Base-by-base conservation (phyloP, 2,888 invertebrate species). In the Lasioglossum marginatum region DNA sequence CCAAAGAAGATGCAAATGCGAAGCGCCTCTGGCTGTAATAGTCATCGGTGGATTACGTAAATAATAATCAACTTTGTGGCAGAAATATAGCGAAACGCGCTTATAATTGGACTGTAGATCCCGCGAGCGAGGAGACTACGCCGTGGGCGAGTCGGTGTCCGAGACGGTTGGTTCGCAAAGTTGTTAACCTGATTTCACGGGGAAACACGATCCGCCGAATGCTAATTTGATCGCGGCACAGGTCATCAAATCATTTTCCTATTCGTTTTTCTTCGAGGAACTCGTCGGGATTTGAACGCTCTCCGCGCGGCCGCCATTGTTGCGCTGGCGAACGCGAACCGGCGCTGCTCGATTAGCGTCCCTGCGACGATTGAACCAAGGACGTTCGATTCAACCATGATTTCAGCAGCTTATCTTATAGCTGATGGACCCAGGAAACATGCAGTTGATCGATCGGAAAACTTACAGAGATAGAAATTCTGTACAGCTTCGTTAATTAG, bases 101-200 rank as follows among this genome's bases (percentile, higher is more conserved):
- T 16, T 19, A 3, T 37, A 60, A 60, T 40, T 34, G 14, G 27
- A 57, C 14, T 31, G 63, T 8, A 43, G 40, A 23, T 40, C 16
- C 6, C 16, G 27, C 43, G 14, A 60, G 14, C 40, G 63, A 19
- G 12, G 14, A 76, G 12, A 76, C 43, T 23, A 66, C n/a, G 37
- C 31, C 23, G 52, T 23, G 52, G 52, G 23, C 23, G 23, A 48
- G 45, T 48, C 45, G 45, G 4, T 34, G 45, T 45, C 8, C 4
- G 19, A 23, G 45, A 16, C 31, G 19, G 34, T 19, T 27, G 16
- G 14, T 78, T 75, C 52, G 27, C 31, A 34, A 48, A 10, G 10
- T 27, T 31, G 34, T 82, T 85, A 77, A 83, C 81, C 82, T 63
- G 52, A 87, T 89, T 89, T 73, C 66, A 43, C 63, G 45, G 66